Evolutionary conservation across 2,797 vertebrate species (phyloP).

Genomic region (Chaetophractus vellerosus): DNA sequence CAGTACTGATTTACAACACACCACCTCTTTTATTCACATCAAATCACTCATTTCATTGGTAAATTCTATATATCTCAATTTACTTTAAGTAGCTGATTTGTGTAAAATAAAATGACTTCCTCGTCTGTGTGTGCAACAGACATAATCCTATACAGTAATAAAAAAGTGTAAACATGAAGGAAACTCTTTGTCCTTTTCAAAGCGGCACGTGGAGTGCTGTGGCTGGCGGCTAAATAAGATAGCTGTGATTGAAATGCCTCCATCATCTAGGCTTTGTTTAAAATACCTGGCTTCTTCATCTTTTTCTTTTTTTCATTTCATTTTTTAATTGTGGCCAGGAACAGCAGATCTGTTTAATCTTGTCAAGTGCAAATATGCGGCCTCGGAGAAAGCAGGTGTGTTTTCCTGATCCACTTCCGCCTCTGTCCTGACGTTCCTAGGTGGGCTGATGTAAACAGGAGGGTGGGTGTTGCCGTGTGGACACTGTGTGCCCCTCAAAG

Average conservation of each 20-base stretch:
- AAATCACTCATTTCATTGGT: conserved; percentile 94
- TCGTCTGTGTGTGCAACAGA: conserved; percentile 92
- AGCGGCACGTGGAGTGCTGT: neutral
- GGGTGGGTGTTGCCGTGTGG: rapidly evolving
- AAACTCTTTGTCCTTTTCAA: conserved; percentile 78
- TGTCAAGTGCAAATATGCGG: rapidly evolving
- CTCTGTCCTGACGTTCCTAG: neutral
- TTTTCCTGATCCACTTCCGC: neutral
- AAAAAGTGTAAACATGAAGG: conserved; percentile 74
- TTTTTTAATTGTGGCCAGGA: neutral
- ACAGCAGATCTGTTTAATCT: neutral
- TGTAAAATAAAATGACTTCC: conserved; percentile 93
- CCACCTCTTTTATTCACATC: conserved; percentile 93
- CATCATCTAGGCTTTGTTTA: neutral
- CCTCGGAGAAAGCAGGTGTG: neutral
- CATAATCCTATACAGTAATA: conserved; percentile 90
- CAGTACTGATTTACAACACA: conserved; percentile 93
- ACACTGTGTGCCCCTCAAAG: neutral
- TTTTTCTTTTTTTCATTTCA: neutral
- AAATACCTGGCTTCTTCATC: neutral
- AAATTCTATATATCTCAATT: conserved; percentile 94
- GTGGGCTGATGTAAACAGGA: neutral
- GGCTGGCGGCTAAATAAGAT: conserved; percentile 73
- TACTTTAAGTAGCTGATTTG: conserved; percentile 94
- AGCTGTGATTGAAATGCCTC: neutral